A percentile compares a stretch with the other conserved stretches of the same genome.
Evolutionary conservation across 2,797 vertebrate genomes (phyloP).

Genomic region (Lindbergichthys nudifrons): DNA sequence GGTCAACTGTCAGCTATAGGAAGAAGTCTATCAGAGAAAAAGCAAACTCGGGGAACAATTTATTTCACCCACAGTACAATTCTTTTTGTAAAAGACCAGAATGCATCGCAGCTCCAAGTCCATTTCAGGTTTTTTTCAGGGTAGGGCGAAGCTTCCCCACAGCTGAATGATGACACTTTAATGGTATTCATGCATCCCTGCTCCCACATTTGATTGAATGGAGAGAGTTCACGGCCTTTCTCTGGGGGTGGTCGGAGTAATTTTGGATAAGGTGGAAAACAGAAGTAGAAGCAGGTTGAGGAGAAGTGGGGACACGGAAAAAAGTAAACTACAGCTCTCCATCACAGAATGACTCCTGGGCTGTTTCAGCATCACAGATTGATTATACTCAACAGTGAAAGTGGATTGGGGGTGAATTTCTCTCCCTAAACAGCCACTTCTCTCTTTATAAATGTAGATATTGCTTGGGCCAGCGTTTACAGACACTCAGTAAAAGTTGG

Average conservation of each 20-base stretch:
- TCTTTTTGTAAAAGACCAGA: too few species aligned
- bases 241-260: conserved; percentile 42
- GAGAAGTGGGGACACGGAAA: conserved; percentile 27
- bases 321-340: conserved; percentile 28
- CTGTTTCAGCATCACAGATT: conserved; percentile 41
- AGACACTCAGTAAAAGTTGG: conserved; percentile 29
- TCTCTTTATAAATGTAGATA: conserved; percentile 7
- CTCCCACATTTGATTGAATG: conserved; percentile 51
- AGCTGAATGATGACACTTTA: conserved; percentile 34
- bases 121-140: conserved; percentile 1
- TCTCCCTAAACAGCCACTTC: conserved; percentile 35
- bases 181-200: conserved; percentile 42
- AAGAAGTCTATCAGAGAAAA: background rate
- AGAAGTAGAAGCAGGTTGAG: conserved; percentile 35
- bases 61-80: background rate
- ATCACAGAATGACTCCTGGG: conserved; percentile 45
- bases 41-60: background rate
- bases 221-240: conserved; percentile 36
- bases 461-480: conserved; percentile 16
- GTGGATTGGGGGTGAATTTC: conserved; percentile 31
- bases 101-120: conserved; percentile 14
- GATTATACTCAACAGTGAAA: conserved; percentile 33
- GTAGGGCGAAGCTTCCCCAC: conserved; percentile 21
- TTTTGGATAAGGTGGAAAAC: conserved; percentile 37
- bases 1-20: background rate